These are phyloP conservation scores for Buathra laborator DNA, from an alignment of 2,888 invertebrate genomes.

Conservation along the genomic window DNA sequence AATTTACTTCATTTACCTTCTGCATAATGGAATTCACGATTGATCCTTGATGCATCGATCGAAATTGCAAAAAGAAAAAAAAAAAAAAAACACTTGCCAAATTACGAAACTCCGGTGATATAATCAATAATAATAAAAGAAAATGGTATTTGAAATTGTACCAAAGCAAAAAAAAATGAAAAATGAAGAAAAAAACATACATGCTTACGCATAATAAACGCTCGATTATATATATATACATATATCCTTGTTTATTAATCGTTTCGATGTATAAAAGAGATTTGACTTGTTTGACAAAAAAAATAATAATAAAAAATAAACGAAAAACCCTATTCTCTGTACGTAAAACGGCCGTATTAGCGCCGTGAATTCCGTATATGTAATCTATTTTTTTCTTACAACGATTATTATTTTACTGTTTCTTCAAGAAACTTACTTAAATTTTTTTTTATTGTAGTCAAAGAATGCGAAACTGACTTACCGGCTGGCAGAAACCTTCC, in stretches of 20 bases:
- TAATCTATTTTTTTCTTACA: conserved; percentile 54
- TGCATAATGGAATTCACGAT: conserved; percentile 35
- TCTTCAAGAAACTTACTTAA: too few species aligned
- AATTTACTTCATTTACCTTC: conserved; percentile 15
- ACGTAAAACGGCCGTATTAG: conserved; percentile 29
- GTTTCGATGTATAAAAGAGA: conserved; percentile 40
- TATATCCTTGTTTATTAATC: conserved; percentile 12
- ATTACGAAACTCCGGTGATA: conserved; percentile 41
- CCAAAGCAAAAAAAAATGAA: conserved; percentile 11
- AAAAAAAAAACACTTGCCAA: conserved; percentile 14
- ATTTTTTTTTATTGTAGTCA: too few species aligned
- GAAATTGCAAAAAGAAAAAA: neutral
- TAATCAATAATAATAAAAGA: conserved; percentile 12
- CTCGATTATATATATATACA: conserved; percentile 20
- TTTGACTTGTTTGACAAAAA: conserved; percentile 34
- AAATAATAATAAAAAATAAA: conserved; percentile 32
- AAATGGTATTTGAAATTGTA: conserved; percentile 16
- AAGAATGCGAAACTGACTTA: too few species aligned
- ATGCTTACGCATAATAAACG: conserved; percentile 14
- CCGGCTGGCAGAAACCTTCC: too few species aligned
- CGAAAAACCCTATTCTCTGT: conserved; percentile 46
- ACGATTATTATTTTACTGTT: neutral
- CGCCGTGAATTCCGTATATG: conserved; percentile 56
- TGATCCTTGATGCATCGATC: conserved; percentile 7
- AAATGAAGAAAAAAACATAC: conserved; percentile 8